Percentiles rank a stretch among this genome's conserved stretches.
These are phyloP conservation scores for Paramormyrops kingsleyae DNA, from an alignment of 2,113 vertebrate genomes.

Conservation along the genomic window DNA sequence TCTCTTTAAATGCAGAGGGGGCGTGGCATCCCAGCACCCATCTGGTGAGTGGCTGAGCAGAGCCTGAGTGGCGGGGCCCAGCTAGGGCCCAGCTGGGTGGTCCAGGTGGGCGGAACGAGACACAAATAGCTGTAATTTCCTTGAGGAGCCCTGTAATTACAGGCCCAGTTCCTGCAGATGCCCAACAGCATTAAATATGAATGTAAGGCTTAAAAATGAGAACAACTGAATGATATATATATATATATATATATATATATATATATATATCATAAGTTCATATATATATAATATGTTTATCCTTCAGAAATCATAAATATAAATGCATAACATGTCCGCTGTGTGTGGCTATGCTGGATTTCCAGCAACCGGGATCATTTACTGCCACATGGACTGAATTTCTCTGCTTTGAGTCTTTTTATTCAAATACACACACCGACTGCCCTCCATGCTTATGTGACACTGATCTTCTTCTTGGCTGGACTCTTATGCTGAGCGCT, in stretches of 20 bases:
- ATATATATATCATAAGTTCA: too few species aligned
- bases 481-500: not conserved
- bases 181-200: conserved; percentile 50
- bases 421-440: not conserved
- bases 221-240: conserved; percentile 9
- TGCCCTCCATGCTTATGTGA: not conserved
- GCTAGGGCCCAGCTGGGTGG: conserved; percentile 66
- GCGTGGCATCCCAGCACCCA: conserved; percentile 42
- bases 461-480: not conserved
- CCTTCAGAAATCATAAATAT: conserved; percentile 3
- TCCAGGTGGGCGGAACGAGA: conserved; percentile 79
- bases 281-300: not conserved
- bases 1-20: conserved; percentile 62
- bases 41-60: conserved; percentile 43
- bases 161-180: conserved; percentile 70
- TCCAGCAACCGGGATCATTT: not conserved
- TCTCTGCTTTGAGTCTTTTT: not conserved
- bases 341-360: conserved; percentile 16
- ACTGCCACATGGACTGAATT: not conserved
- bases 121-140: conserved; percentile 83
- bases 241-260: not conserved
- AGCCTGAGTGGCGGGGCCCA: conserved; percentile 42
- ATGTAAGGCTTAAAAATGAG: conserved; percentile 29
- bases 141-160: conserved; percentile 78
- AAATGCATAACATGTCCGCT: conserved; percentile 29